These are phyloP conservation scores for Cyprinus carpio DNA, from an alignment of 2,113 vertebrate genomes.

Conservation along the genomic window DNA sequence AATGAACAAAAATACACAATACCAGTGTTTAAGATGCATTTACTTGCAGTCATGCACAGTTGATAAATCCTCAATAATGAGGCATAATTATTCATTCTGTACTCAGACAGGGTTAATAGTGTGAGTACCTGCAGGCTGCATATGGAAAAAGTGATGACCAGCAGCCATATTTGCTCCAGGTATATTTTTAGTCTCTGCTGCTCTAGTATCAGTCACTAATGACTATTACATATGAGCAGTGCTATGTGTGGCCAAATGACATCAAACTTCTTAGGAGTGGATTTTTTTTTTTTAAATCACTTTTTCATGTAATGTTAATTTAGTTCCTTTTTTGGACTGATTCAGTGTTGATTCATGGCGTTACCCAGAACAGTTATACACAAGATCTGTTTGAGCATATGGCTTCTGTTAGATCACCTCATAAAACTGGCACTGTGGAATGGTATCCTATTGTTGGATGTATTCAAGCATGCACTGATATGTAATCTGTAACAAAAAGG, in stretches of 20 bases:
- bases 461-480: background rate
- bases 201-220: constrained; percentile 21
- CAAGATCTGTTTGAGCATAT: background rate
- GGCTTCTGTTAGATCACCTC: no score
- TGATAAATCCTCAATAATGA: background rate
- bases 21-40: no score
- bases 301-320: fast-evolving
- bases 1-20: background rate
- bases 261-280: background rate
- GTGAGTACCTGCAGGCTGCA: background rate
- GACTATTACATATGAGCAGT: constrained; percentile 15
- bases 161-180: constrained; percentile 12
- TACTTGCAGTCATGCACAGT: background rate
- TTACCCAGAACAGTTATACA: background rate
- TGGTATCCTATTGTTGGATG: background rate
- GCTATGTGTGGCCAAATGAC: background rate
- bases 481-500: background rate
- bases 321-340: background rate
- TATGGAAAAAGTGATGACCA: constrained; percentile 8
- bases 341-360: background rate
- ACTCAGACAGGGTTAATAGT: background rate
- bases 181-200: constrained; percentile 42
- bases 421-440: background rate
- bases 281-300: background rate
- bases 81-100: background rate